Base-by-base conservation (phyloP, 1,140 invertebrate genomes). In the Calephelis nemesis region DNA sequence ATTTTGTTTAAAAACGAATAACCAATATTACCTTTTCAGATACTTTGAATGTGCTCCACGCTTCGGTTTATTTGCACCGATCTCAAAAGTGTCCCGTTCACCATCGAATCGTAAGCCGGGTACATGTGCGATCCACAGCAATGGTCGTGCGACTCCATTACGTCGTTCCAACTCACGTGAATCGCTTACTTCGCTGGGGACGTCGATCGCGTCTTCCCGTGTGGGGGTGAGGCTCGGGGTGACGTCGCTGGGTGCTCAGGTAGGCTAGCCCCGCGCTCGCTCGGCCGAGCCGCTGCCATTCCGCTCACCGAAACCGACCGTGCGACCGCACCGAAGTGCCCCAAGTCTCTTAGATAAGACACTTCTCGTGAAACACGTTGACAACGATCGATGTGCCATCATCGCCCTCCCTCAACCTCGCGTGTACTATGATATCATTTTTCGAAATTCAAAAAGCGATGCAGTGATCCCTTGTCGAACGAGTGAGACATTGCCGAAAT, bases 1-100 rank as follows among this genome's bases (percentile, higher is more conserved):
- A 30, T 49, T n/a, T 30, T 30, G 19, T 42, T 54, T 40, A 47
- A 45, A 63, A 47, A 54, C 60, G 7, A 63, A 62, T 10, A 47
- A 58, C 52, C 15, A 5, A 54, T 11, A 9, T 54, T 65, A 54
- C 47, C 42, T 45, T 91, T 93, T 47, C 91, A 98, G 98, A 92
- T 99, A 99, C 92, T 99, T 99, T 92, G 95, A 97, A 73, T 99
- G 98, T 89, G 94, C 94, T 68, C 95, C 96, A 15, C 96, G 97
- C 79, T 96, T 96, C 88, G 98, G 98, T 3, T 92, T 99, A 42
- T 99, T 99, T 93, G 97, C 98, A 7, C 98, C 98, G 0, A 88
- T 96, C 30, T 94, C 96, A 78, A 98, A 98, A 93, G 96, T 98
- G 58, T 95, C 94, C 74, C 94, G 95, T 62, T 97, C 96, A 60